Conservation (phyloP, 1,140 invertebrate species). For the Heliconius hermathena region DNA sequence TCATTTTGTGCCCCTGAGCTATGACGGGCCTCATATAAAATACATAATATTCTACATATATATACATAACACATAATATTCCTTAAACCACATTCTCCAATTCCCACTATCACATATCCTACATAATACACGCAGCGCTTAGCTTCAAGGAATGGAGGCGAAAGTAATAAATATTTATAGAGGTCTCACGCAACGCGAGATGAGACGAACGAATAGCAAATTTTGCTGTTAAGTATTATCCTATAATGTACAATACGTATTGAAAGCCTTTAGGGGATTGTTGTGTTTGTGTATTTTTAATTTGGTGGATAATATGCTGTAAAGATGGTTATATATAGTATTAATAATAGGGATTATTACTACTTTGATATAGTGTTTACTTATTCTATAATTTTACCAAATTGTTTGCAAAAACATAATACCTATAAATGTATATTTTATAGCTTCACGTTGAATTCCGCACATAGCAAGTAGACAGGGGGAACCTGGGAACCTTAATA, state of each 20-base stretch:
- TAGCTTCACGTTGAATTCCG: too few relatives aligned
- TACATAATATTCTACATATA: too few relatives aligned
- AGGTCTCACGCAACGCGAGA: conserved; percentile 15
- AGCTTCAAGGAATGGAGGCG: conserved; percentile 10
- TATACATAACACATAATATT: not conserved
- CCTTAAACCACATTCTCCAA: not conserved
- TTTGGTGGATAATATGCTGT: too few relatives aligned
- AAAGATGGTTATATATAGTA: not conserved
- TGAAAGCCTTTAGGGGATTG: not conserved
- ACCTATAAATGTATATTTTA: too few relatives aligned
- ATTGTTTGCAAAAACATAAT: too few relatives aligned
- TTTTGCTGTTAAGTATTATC: conserved; percentile 5
- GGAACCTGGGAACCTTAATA: too few relatives aligned
- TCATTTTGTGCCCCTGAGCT: too few relatives aligned
- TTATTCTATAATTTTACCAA: too few relatives aligned
- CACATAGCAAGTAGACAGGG: too few relatives aligned
- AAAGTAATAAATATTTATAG: conserved; percentile 28
- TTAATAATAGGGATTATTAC: not conserved
- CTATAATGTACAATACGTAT: not conserved
- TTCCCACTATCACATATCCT: not conserved
- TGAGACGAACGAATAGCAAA: conserved; percentile 16
- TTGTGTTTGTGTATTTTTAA: not conserved
- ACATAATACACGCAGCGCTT: conserved; percentile 1
- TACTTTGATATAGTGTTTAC: too few relatives aligned
- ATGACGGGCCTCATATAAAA: too few relatives aligned